These are phyloP conservation scores for Nannoperca australis DNA, from an alignment of 2,797 vertebrate genomes.

Conservation along the genomic window DNA sequence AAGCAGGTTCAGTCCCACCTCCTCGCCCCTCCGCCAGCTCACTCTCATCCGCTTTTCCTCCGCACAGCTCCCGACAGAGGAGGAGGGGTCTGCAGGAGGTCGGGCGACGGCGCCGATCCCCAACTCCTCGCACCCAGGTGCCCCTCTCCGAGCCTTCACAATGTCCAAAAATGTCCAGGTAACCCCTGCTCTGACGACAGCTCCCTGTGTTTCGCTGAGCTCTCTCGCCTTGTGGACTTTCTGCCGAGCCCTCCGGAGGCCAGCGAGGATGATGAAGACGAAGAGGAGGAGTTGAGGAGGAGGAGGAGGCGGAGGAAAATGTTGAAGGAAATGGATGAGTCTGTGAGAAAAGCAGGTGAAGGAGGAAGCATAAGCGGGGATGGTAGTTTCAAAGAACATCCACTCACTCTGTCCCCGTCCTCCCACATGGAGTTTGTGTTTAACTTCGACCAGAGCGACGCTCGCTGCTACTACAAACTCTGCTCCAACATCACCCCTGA, in stretches of 20 bases:
- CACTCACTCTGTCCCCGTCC: constrained; percentile 8
- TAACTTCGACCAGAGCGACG: constrained; percentile 83
- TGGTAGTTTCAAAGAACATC: constrained; percentile 27
- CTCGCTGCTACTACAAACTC: constrained; percentile 88
- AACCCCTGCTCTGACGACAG: constrained; percentile 64
- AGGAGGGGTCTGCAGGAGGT: constrained; percentile 42
- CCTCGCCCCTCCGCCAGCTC: constrained; percentile 70
- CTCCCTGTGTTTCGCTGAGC: constrained; percentile 85
- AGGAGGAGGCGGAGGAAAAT: constrained; percentile 52
- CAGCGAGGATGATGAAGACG: constrained; percentile 81
- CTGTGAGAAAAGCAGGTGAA: constrained; percentile 41
- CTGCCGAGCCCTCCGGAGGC: constrained; percentile 81
- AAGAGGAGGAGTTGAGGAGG: constrained; percentile 67
- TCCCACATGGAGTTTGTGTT: constrained; percentile 78
- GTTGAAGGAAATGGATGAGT: constrained; percentile 46
- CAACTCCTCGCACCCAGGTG: constrained; percentile 33
- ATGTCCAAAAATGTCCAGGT: constrained; percentile 11
- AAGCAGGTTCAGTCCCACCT: constrained; percentile 56
- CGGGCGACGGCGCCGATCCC: constrained; percentile 62
- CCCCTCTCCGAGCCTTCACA: constrained; percentile 1
- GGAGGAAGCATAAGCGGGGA: constrained; percentile 36
- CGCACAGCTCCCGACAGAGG: constrained; percentile 10
- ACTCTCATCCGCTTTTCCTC: constrained; percentile 72
- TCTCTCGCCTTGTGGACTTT: constrained; percentile 80
- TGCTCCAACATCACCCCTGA: constrained; percentile 89